Percentiles rank a stretch among this genome's conserved stretches.
phyloP scores from a whole-genome alignment of 2,888 invertebrate species.

The Anarsia innoxiella region DNA sequence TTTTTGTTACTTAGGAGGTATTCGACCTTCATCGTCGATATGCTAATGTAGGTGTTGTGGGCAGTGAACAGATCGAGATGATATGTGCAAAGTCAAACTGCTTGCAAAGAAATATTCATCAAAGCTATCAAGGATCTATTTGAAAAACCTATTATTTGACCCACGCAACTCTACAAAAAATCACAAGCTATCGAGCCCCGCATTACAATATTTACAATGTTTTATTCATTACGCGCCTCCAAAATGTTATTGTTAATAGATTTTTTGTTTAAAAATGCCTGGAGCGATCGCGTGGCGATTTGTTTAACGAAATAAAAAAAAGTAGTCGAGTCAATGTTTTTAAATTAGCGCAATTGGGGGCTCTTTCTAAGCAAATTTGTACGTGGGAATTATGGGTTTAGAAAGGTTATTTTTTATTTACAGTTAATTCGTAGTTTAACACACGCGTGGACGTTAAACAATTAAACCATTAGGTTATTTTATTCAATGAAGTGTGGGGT shows the following conservation, averaged over 20 bases:
- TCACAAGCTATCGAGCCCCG: constrained; percentile 20
- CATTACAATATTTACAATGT: constrained; percentile 34
- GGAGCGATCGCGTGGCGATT: constrained; percentile 59
- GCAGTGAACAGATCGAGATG: too few relatives aligned
- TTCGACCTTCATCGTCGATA: too few relatives aligned
- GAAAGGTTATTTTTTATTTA: constrained; percentile 8
- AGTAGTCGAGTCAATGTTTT: constrained; percentile 40
- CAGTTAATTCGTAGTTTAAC: neutral
- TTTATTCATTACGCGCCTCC: constrained; percentile 53
- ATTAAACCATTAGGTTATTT: neutral
- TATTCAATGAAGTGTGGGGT: neutral
- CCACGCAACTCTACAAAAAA: constrained; percentile 13
- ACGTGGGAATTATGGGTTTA: constrained; percentile 40
- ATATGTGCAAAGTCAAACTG: too few relatives aligned
- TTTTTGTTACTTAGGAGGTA: too few relatives aligned
- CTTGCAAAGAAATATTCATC: too few relatives aligned
- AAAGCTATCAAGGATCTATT: too few relatives aligned
- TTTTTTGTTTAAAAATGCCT: constrained; percentile 41
- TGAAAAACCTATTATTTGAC: neutral
- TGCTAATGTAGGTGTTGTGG: too few relatives aligned
- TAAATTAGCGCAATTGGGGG: constrained; percentile 52
- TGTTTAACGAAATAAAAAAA: constrained; percentile 43
- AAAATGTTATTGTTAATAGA: constrained; percentile 46
- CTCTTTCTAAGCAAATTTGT: constrained; percentile 25
- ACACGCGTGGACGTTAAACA: neutral